phyloP scores from a whole-genome alignment of 2,888 invertebrate genomes.

The Deroplatys truncata region DNA sequence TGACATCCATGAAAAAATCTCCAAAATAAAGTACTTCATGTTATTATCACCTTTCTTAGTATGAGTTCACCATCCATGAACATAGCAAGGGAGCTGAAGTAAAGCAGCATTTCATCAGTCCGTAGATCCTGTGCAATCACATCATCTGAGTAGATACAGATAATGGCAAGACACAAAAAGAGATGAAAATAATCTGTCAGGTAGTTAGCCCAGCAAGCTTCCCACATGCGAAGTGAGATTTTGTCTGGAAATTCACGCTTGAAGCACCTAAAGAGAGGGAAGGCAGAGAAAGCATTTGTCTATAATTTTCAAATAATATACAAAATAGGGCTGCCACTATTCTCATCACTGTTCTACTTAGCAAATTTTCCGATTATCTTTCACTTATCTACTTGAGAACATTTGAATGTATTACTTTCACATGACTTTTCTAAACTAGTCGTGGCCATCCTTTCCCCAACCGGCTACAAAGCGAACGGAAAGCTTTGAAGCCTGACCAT shows the following conservation, averaged over 20 bases:
- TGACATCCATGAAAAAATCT: too few species aligned
- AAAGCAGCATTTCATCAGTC: conserved; percentile 90
- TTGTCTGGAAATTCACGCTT: conserved; percentile 88
- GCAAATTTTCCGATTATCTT: neutral
- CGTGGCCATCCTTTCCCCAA: too few species aligned
- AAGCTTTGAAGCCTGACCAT: too few species aligned
- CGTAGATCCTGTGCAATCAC: conserved; percentile 88
- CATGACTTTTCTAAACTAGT: too few species aligned
- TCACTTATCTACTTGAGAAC: neutral
- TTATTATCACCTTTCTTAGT: conserved; percentile 62
- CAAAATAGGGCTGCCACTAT: neutral
- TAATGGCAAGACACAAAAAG: conserved; percentile 89
- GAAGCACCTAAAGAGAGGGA: conserved; percentile 65
- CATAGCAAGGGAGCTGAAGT: conserved; percentile 94
- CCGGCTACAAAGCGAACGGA: too few species aligned
- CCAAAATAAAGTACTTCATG: too few species aligned
- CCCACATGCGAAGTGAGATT: conserved; percentile 89
- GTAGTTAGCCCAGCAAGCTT: conserved; percentile 96
- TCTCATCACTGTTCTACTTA: neutral
- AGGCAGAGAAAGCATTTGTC: neutral
- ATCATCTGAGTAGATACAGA: conserved; percentile 88
- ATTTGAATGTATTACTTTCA: too few species aligned
- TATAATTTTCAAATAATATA: neutral
- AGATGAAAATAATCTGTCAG: conserved; percentile 94
- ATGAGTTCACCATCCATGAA: conserved; percentile 94